Percentiles rank a stretch among this genome's conserved stretches.
Evolutionary conservation across 64 coral and sea anemone genomes (phyloP).

Genomic region (Astreopora myriophthalma): DNA sequence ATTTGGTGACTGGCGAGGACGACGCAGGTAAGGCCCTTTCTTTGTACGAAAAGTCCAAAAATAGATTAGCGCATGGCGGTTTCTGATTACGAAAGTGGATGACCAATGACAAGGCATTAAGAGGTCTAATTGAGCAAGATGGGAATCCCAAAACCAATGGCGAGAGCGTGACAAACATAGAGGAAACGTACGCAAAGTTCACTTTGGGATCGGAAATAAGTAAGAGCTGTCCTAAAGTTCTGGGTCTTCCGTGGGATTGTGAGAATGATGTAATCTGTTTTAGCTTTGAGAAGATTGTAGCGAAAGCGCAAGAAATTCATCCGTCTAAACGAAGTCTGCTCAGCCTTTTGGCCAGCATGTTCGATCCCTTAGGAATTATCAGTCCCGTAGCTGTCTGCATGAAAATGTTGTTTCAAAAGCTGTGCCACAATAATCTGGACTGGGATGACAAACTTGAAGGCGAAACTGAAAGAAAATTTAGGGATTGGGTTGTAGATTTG

Average conservation of each 20-base stretch:
- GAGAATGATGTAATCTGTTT: not conserved
- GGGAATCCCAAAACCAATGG: not conserved
- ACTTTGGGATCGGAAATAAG: not conserved
- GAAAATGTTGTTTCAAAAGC: not conserved
- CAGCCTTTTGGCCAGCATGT: not conserved
- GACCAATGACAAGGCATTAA: conserved; percentile 26
- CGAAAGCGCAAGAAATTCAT: not conserved
- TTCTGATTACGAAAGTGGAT: conserved; percentile 54
- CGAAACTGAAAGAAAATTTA: not conserved
- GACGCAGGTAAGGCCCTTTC: not conserved
- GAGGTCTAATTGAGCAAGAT: not conserved
- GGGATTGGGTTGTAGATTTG: not conserved
- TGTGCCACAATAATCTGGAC: not conserved
- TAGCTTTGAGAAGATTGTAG: not conserved
- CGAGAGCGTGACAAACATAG: not conserved
- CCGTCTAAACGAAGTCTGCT: not conserved
- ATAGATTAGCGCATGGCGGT: conserved; percentile 8
- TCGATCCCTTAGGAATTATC: not conserved
- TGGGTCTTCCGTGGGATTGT: not conserved
- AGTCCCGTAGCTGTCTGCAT: not conserved
- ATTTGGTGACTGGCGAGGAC: conserved; percentile 26
- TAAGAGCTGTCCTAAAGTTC: not conserved
- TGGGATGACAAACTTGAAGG: not conserved
- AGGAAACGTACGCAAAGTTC: not conserved
- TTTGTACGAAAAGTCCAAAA: conserved; percentile 18